Evolutionary conservation across 2,797 vertebrate species (phyloP).

Genomic region (Thripadectes ignobilis): DNA sequence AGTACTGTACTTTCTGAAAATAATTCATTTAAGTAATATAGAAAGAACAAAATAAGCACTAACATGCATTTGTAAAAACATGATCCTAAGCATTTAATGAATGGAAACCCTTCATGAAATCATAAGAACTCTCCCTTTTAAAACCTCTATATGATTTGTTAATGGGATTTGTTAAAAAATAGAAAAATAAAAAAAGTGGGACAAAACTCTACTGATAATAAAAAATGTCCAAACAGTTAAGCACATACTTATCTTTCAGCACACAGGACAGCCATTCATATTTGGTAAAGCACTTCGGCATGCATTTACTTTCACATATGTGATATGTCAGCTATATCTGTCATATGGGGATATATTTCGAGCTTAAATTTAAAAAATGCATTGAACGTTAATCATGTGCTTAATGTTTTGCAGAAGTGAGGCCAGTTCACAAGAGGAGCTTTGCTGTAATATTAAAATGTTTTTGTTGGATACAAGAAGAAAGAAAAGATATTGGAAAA

Average conservation of each 20-base stretch:
- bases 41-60: background rate
- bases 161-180: background rate
- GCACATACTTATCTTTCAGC: background rate
- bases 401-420: background rate
- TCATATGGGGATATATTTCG: background rate
- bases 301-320: background rate
- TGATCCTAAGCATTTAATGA: background rate
- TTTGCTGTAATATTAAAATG: constrained; percentile 5
- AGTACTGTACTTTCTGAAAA: background rate
- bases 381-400: constrained; percentile 8
- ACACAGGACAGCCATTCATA: background rate
- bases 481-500: constrained; percentile 2
- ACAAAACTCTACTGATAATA: background rate
- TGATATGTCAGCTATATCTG: background rate
- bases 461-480: background rate
- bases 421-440: background rate
- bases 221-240: background rate
- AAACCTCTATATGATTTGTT: background rate
- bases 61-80: background rate
- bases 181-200: background rate
- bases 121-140: background rate
- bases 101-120: background rate
- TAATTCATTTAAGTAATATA: background rate
- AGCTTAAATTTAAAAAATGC: background rate
- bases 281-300: background rate